Conservation (phyloP, 2,888 invertebrate genomes). For the Hoplodrina blanda region DNA sequence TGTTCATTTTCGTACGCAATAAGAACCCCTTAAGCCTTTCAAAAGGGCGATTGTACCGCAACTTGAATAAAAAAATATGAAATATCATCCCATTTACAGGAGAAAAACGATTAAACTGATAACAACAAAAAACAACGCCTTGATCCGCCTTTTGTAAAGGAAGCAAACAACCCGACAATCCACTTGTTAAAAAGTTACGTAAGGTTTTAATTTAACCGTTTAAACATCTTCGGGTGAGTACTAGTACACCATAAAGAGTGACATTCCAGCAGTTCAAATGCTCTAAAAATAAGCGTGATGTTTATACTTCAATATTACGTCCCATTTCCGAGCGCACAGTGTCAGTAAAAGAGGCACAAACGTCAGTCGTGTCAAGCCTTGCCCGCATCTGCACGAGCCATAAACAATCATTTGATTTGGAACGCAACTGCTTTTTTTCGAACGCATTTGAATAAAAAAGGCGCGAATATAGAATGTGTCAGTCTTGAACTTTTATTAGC, state of each 20-base stretch:
- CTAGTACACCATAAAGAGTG: conserved; percentile 62
- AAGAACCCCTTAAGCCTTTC: conserved; percentile 71
- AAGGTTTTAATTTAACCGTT: conserved; percentile 56
- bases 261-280: conserved; percentile 73
- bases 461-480: conserved; percentile 77
- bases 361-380: conserved; percentile 73
- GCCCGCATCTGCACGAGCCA: conserved; percentile 69
- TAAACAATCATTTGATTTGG: conserved; percentile 71
- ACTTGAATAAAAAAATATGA: conserved; percentile 64
- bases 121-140: conserved; percentile 48
- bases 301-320: conserved; percentile 75
- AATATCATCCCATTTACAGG: conserved; percentile 81
- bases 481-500: conserved; percentile 67
- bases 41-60: conserved; percentile 70
- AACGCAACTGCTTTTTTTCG: conserved; percentile 69
- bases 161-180: conserved; percentile 18
- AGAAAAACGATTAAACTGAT: conserved; percentile 76
- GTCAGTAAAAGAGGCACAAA: conserved; percentile 75
- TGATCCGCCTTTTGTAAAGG: conserved; percentile 21
- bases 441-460: conserved; percentile 73
- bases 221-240: conserved; percentile 47
- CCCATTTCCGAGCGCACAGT: conserved; percentile 75
- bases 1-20: conserved; percentile 76
- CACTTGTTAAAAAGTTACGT: conserved; percentile 46
- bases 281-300: conserved; percentile 84